Evolutionary conservation across 2,888 invertebrate species (phyloP), one percentile per base, ranked within the genome.

Genomic region (Eupeodes latifasciatus): DNA sequence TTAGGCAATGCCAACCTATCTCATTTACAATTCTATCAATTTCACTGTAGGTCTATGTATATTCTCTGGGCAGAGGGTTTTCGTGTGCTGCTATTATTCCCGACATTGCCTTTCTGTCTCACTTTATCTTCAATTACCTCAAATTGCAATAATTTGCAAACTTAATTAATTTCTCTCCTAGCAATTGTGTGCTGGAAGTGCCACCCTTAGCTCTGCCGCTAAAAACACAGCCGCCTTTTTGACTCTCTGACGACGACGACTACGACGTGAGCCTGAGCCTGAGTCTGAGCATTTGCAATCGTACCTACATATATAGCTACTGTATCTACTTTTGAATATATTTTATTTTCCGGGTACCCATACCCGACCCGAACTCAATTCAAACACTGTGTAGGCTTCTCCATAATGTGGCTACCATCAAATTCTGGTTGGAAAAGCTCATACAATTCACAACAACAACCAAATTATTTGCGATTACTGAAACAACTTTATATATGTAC

Each of bases 91-190:
- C 67, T 69, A 44, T 44, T 67, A 47, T 72, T 59, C 11, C 36
- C 49, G 55, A 40, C 67, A 51, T 34, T 57, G 74, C 62, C 57
- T 75, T 77, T 67, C 64, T 82, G 49, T 71, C 80, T 79, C 78
- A 76, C 67, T 79, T 79, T 72, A 80, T 87, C 87, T 84, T 74
- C 87, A 87, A 81, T 87, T 87, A 87, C 80, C 87, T 77, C 76
- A 67, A 84, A 87, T 80, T 81, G 87, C 84, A 80, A 87, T 87
- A 87, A 87, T 84, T 87, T 74, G 80, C 71, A 87, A 87, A 84
- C 80, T 87, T 87, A 87, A 87, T 87, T 87, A 87, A 87, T 84
- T 84, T 84, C 87, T 40, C 79, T 82, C 55, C 64, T 19, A 72
- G 81, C 81, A 36, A 61, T 72, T 66, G 47, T 47, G 9, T 27